Evolutionary conservation across 2,797 vertebrate species (phyloP).

Genomic region (Cyclopterus lumpus): DNA sequence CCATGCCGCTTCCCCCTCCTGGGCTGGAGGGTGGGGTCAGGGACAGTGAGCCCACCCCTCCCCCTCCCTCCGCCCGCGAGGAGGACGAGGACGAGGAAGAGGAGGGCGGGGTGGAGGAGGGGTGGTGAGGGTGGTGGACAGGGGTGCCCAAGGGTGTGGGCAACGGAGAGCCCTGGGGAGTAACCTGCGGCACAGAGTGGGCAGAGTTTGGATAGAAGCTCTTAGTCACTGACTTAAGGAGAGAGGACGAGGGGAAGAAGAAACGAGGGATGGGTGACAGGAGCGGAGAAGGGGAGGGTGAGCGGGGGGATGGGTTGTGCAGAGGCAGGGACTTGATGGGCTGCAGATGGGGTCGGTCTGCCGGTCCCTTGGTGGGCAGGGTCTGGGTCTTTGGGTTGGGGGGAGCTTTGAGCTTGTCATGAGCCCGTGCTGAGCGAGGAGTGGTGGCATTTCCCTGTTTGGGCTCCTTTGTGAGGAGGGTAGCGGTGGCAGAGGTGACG

Average conservation of each 20-base stretch:
- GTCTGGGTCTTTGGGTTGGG: constrained; percentile 91
- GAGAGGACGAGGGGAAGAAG: constrained; percentile 87
- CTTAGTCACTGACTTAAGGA: constrained; percentile 90
- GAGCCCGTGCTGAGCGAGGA: constrained; percentile 78
- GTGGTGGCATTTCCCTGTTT: constrained; percentile 79
- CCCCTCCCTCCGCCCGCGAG: constrained; percentile 83
- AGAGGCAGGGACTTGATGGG: constrained; percentile 88
- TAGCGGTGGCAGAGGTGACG: constrained; percentile 81
- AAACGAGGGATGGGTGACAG: constrained; percentile 86
- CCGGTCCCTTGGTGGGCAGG: constrained; percentile 87
- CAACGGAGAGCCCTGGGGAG: constrained; percentile 91
- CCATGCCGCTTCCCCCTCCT: constrained; percentile 84
- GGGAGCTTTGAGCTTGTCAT: constrained; percentile 77
- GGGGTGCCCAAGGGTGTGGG: constrained; percentile 93
- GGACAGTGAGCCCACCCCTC: constrained; percentile 86
- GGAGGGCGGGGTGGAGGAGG: constrained; percentile 90
- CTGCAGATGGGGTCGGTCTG: constrained; percentile 88
- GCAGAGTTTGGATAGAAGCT: constrained; percentile 87
- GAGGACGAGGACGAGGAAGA: constrained; percentile 89
- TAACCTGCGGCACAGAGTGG: constrained; percentile 89
- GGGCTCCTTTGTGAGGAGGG: constrained; percentile 77
- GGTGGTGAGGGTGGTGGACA: constrained; percentile 92
- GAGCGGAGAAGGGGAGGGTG: constrained; percentile 87
- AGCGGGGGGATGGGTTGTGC: constrained; percentile 86
- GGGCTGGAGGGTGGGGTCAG: constrained; percentile 90